A percentile compares a stretch with the other conserved stretches of the same genome.
Evolutionary conservation across 2,888 invertebrate species (phyloP).

Genomic region (Polydrusus pterygomalis): DNA sequence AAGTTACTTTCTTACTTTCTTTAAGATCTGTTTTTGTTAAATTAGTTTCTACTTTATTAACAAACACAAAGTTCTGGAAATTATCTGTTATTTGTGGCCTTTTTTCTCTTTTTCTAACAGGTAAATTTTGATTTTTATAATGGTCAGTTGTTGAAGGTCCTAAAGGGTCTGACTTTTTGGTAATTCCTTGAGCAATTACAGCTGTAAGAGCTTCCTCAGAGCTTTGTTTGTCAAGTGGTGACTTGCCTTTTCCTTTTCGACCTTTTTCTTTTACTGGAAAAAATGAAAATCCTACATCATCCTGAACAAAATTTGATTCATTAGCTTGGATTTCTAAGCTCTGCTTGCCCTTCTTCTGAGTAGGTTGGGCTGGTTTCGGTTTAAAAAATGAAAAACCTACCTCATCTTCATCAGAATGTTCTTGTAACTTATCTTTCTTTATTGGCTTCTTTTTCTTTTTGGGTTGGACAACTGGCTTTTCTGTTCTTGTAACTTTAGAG

Average conservation of each 20-base stretch:
- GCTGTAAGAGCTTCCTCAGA: conserved; percentile 51
- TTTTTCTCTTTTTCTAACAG: conserved; percentile 16
- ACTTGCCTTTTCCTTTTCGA: conserved; percentile 55
- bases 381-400: conserved; percentile 29
- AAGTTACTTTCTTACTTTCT: conserved; percentile 62
- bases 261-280: conserved; percentile 60
- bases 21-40: conserved; percentile 53
- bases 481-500: background rate
- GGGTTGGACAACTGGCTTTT: conserved; percentile 34
- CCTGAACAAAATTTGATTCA: conserved; percentile 42
- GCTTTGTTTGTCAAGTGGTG: conserved; percentile 45
- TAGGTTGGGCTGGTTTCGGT: background rate
- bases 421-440: conserved; percentile 36
- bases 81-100: conserved; percentile 14
- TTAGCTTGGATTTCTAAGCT: background rate
- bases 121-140: conserved; percentile 47
- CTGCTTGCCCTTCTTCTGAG: background rate
- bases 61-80: conserved; percentile 26
- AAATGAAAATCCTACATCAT: conserved; percentile 57
- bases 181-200: conserved; percentile 48
- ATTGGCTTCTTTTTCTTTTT: conserved; percentile 38
- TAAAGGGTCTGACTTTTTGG: conserved; percentile 49
- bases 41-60: conserved; percentile 33
- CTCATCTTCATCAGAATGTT: conserved; percentile 31
- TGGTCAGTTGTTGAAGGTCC: conserved; percentile 60